Percentiles rank a stretch among this genome's conserved stretches.
These are phyloP conservation scores for Labroides dimidiatus DNA, from an alignment of 2,797 vertebrate genomes.

Conservation along the genomic window DNA sequence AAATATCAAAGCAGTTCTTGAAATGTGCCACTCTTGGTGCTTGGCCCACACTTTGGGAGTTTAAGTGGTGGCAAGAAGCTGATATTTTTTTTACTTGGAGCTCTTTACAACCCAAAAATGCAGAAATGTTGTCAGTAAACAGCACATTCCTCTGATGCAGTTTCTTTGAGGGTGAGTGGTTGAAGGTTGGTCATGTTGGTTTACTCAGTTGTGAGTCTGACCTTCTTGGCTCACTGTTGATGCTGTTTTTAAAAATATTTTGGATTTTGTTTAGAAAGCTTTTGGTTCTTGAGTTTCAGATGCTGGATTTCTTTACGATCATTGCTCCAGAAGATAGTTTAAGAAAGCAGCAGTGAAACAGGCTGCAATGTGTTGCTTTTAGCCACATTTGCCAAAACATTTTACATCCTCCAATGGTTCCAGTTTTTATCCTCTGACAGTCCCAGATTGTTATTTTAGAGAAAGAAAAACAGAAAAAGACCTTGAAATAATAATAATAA, in stretches of 20 bases:
- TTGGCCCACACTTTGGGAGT: not conserved
- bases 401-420: too few species aligned
- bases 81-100: conserved; percentile 18
- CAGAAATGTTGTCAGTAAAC: conserved; percentile 17
- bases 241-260: too few species aligned
- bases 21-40: not conserved
- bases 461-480: too few species aligned
- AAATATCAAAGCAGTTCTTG: not conserved
- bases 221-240: not conserved
- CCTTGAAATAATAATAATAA: too few species aligned
- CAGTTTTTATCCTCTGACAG: too few species aligned
- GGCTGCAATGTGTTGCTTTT: too few species aligned
- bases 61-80: conserved; percentile 10
- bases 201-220: not conserved
- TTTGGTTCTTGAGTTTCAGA: too few species aligned
- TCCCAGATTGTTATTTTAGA: too few species aligned
- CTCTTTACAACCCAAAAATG: conserved; percentile 6
- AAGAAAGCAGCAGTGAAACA: too few species aligned
- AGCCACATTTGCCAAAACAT: too few species aligned
- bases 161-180: conserved; percentile 12
- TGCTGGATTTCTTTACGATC: too few species aligned
- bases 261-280: not conserved
- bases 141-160: conserved; percentile 33
- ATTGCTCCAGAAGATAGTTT: too few species aligned
- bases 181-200: not conserved